Evolutionary conservation across 2,113 vertebrate species (phyloP), one percentile per base, ranked within the genome.

Genomic region (Cyphomyrus discorhynchus): DNA sequence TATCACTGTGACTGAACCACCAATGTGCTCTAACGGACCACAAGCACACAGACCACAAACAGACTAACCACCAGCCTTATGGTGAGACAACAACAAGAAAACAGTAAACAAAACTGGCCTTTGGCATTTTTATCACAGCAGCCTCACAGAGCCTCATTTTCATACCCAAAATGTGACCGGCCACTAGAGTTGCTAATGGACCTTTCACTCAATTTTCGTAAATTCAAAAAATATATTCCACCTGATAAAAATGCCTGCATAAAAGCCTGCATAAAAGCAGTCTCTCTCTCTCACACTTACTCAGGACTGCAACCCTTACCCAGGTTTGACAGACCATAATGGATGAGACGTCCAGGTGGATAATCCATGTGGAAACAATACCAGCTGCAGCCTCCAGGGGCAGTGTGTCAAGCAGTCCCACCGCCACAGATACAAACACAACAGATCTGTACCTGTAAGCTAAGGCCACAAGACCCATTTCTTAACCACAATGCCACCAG

Each of bases 51-150:
- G 10, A 70, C 15, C 35, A 42, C 35, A 80, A 17, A 42, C 31
- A 42, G 88, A 93, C 94, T 88, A 93, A 92, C 21, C n/a, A 92
- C 92, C 89, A 90, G 90, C 17, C 11, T 53, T 27, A 87, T n/a
- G n/a, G 31, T 35, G 11, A 50, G 83, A 86, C 24, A 31, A 85
- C 21, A 31, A 62, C 24, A 86, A 56, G 53, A 27, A 31, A 2
- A 86, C 24, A 13, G 11, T 77, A 77, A 27, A 50, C 42, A 24
- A 47, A 47, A 11, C 19, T n/a, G 17, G 82, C 3, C 42, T 24
- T 85, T 24, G 24, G 45, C 11, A 50, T n/a, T 86, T 80, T 80
- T 3, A 31, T 74, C 35, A 80, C 13, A 80, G 2, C 13, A 56
- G 6, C 5, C 31, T 35, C 85, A 86, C 3, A 56, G 13, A 56